Evolutionary conservation across 2,113 vertebrate genomes (phyloP).

Genomic region (Gymnarchus niloticus): DNA sequence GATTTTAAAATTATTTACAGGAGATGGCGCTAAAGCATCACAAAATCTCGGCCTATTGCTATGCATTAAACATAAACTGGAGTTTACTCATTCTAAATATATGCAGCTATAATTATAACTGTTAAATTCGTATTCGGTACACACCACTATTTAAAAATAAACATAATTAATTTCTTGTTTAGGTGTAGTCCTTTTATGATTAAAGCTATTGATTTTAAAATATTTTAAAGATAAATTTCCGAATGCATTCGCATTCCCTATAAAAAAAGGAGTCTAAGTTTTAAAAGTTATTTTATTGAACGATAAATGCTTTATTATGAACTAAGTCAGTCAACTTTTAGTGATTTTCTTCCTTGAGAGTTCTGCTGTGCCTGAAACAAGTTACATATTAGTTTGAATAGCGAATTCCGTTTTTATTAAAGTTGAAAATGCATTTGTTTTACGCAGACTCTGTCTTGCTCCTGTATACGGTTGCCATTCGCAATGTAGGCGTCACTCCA

Average conservation of each 20-base stretch:
- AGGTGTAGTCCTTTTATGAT: not conserved
- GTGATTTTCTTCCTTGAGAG: not conserved
- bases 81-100: slow-evolving; percentile 4
- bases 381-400: not conserved
- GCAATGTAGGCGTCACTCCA: not conserved
- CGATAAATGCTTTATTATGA: not conserved
- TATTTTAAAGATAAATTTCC: not conserved
- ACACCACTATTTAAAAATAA: slow-evolving; percentile 13
- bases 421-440: not conserved
- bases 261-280: not conserved
- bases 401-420: not conserved
- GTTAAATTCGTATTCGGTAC: not conserved
- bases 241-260: not conserved
- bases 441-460: not conserved
- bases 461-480: not conserved
- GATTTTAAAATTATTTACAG: slow-evolving; percentile 32
- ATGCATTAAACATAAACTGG: not conserved
- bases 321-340: not conserved
- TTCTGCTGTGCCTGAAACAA: not conserved
- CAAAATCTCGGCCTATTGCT: slow-evolving; percentile 27
- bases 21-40: slow-evolving; percentile 59
- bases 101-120: not conserved
- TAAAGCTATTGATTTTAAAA: not conserved
- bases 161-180: slow-evolving; percentile 7
- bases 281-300: not conserved